Evolutionary conservation across 2,888 invertebrate species (phyloP).

Genomic region (Chloroclystis v-ata): DNA sequence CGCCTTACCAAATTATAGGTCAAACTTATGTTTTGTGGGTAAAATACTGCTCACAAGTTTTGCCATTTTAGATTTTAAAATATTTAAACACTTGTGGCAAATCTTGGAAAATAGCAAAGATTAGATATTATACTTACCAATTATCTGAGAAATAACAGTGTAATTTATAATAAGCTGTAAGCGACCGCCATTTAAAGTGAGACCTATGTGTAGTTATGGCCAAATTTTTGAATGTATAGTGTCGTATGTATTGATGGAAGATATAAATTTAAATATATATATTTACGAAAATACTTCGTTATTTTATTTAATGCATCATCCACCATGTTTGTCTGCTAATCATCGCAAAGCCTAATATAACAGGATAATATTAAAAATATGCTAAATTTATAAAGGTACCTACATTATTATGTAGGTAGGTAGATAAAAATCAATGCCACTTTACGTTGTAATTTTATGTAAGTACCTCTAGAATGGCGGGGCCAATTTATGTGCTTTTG

Average conservation of each 20-base stretch:
- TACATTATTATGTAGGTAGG: neutral
- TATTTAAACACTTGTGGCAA: slow-evolving; percentile 7
- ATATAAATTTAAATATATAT: slow-evolving; percentile 79
- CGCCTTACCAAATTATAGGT: slow-evolving; percentile 50
- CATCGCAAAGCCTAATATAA: no score
- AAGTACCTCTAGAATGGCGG: no score
- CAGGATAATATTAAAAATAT: no score
- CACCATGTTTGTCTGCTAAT: no score
- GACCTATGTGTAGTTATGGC: slow-evolving; percentile 62
- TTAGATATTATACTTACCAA: slow-evolving; percentile 3
- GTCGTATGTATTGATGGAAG: slow-evolving; percentile 79
- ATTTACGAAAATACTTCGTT: slow-evolving; percentile 70
- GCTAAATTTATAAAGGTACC: neutral
- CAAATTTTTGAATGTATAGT: slow-evolving; percentile 68
- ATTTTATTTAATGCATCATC: slow-evolving; percentile 32
- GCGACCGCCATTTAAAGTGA: slow-evolving; percentile 60
- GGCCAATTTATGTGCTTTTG: no score
- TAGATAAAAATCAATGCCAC: no score
- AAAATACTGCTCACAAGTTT: slow-evolving; percentile 8
- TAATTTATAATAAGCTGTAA: slow-evolving; percentile 34
- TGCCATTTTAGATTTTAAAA: slow-evolving; percentile 9
- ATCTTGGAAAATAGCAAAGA: neutral
- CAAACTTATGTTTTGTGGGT: slow-evolving; percentile 34
- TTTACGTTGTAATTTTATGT: no score
- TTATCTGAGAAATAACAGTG: slow-evolving; percentile 16